These are phyloP conservation scores for Centrocercus urophasianus DNA, from an alignment of 2,113 vertebrate species.

Conservation along the genomic window DNA sequence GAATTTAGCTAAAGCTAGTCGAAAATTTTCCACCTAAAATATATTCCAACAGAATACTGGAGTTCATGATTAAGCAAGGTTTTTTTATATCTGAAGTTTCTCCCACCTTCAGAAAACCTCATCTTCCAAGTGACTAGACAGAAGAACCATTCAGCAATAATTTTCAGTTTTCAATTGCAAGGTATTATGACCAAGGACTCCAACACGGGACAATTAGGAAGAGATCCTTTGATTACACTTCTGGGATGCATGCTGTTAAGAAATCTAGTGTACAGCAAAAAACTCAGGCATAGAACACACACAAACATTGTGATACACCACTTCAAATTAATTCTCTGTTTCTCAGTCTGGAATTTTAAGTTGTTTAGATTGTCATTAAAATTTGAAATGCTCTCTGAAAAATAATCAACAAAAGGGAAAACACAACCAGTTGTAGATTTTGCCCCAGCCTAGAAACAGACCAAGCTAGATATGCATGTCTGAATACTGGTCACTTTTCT, in stretches of 20 bases:
- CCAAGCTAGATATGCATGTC: neutral
- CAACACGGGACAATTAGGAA: neutral
- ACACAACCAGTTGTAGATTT: neutral
- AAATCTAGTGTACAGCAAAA: neutral
- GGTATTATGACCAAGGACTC: neutral
- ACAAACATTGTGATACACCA: neutral
- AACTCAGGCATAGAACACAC: neutral
- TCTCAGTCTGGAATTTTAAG: neutral
- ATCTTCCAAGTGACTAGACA: neutral
- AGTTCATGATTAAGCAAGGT: neutral
- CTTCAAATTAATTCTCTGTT: neutral
- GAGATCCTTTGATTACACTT: neutral
- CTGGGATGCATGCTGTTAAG: neutral
- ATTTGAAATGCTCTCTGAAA: neutral
- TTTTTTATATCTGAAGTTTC: slow-evolving; percentile 10
- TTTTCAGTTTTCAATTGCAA: neutral
- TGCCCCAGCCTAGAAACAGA: neutral
- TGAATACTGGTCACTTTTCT: neutral
- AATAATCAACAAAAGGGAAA: neutral
- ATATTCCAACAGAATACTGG: neutral
- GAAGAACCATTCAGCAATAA: neutral
- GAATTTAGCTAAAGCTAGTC: neutral
- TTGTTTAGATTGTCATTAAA: neutral
- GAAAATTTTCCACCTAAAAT: slow-evolving; percentile 14
- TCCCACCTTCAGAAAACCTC: neutral